Conservation (phyloP, 2,888 invertebrate species). For the Acheta domesticus region DNA sequence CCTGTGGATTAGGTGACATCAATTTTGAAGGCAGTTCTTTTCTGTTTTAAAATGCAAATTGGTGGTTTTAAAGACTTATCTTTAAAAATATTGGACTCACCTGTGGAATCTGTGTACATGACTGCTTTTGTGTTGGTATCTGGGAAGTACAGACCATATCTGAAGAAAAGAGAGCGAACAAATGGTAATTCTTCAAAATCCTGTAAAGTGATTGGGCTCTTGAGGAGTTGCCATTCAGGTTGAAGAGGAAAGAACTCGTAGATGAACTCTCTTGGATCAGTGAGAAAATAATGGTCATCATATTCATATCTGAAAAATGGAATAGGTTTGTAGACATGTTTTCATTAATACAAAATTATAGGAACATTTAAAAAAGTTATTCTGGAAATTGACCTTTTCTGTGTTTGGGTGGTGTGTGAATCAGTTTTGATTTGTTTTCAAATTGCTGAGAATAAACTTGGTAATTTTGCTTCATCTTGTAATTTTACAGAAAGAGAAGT, state of each 20-base stretch:
- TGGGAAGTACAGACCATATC: conserved; percentile 94
- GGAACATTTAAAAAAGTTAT: no score
- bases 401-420: no score
- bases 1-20: conserved; percentile 52
- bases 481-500: no score
- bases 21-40: no score
- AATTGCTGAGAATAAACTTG: no score
- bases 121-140: conserved; percentile 90
- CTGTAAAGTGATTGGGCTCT: conserved; percentile 83
- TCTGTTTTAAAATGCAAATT: no score
- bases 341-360: no score
- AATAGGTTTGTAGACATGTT: no score
- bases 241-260: conserved; percentile 98
- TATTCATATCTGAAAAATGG: conserved; percentile 79
- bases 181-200: conserved; percentile 98
- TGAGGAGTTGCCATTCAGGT: conserved; percentile 94
- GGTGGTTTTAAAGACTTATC: background rate
- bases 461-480: no score
- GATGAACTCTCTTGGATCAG: conserved; percentile 98
- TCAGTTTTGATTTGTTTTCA: no score
- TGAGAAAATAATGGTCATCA: conserved; percentile 98
- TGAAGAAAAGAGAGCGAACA: conserved; percentile 94
- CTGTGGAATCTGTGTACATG: conserved; percentile 93
- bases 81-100: conserved; percentile 46
- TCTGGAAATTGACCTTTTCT: no score